Base-by-base conservation (phyloP, 2,888 invertebrate genomes). In the Girardia tigrina region DNA sequence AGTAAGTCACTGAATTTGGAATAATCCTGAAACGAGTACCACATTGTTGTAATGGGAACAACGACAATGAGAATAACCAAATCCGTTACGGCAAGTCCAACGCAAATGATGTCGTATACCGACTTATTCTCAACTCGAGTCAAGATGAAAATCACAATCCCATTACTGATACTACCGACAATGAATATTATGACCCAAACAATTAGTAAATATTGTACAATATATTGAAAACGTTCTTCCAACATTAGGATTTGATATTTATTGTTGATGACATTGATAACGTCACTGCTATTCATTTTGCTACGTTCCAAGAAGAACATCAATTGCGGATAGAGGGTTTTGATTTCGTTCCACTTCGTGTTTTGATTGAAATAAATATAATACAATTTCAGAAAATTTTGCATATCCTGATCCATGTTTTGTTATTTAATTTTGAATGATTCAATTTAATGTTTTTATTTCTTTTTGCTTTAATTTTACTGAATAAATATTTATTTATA, bases 51-150 rank as follows among this genome's bases (percentile, higher is more conserved):
- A 12, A 56, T 56, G 8, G 56, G 56, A 12, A 56, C 23, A 4
- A 56, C 56, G n/a, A 56, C n/a, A 56, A 56, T 56, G 6, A 56
- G n/a, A 56, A 56, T 56, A n/a, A 56, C 6, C 4, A 56, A 23
- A 56, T 56, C 56, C 23, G 56, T 56, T 8, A 56, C 56, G 4
- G 56, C 56, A 8, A 56, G n/a, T 6, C 56, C 56, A 12, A 56
- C 56, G 23, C 56, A 56, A 56, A 56, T 56, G 56, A 56, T 56
- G n/a, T 56, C 56, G n/a, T 56, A 56, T 6, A 56, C 56, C 56
- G 56, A 56, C 23, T 56, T 56, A 16, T 56, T 56, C 4, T 56
- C 56, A 6, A 56, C 56, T 8, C 56, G 4, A 2, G 56, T 56
- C n/a, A 56, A 16, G n/a, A 56, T 56, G 56, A 56, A 56, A 56